Conservation (phyloP, 2,888 invertebrate species). For the Biston betularia region DNA sequence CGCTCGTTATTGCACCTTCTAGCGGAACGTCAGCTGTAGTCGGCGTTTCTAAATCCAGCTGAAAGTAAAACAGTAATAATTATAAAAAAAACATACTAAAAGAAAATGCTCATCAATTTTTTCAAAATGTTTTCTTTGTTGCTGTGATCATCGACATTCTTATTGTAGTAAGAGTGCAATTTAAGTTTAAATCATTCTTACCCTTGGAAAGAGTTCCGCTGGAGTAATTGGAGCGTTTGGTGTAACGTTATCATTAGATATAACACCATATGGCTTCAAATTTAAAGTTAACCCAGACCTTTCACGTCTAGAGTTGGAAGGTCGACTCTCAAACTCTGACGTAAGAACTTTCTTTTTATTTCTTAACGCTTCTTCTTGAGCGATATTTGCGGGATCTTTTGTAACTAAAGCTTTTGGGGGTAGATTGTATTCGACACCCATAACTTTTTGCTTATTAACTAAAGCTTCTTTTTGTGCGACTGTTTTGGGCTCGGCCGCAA, state of each 20-base stretch:
- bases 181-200: conserved; percentile 51
- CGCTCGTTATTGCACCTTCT: conserved; percentile 67
- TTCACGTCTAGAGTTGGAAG: conserved; percentile 51
- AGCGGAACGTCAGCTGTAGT: conserved; percentile 79
- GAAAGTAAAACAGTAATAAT: conserved; percentile 41
- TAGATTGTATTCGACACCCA: conserved; percentile 87
- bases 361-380: conserved; percentile 73
- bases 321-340: conserved; percentile 58
- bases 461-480: conserved; percentile 87
- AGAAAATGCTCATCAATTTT: not conserved
- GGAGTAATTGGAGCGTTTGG: conserved; percentile 73
- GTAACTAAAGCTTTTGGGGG: conserved; percentile 54
- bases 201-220: conserved; percentile 73
- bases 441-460: conserved; percentile 86
- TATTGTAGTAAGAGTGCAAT: not conserved
- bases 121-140: not conserved
- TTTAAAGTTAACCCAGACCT: conserved; percentile 71
- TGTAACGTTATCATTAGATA: conserved; percentile 51
- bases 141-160: not conserved
- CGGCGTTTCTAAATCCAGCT: conserved; percentile 83
- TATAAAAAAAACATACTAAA: not conserved
- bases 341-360: conserved; percentile 64
- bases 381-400: conserved; percentile 67
- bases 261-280: conserved; percentile 70
- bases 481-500: conserved; percentile 60